Evolutionary conservation across 2,888 invertebrate genomes (phyloP).

Genomic region (Drosophila multiciliata): DNA sequence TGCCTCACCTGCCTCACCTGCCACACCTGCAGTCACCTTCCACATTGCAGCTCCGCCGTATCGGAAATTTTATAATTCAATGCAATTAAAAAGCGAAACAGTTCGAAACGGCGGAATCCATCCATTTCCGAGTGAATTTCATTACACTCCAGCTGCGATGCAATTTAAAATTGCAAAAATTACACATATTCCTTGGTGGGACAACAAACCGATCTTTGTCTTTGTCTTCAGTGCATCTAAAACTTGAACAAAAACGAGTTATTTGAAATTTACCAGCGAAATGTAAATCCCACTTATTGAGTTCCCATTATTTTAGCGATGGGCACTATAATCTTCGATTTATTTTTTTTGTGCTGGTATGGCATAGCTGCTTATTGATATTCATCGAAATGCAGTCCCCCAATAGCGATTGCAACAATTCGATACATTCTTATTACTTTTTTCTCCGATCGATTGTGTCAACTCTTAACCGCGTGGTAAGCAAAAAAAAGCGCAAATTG

Average conservation of each 20-base stretch:
- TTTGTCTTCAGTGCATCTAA: neutral
- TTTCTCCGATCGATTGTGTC: too few relatives aligned
- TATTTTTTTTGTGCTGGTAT: too few relatives aligned
- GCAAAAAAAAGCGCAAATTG: too few relatives aligned
- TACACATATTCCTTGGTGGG: neutral
- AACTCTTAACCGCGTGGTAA: too few relatives aligned
- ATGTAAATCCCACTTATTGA: too few relatives aligned
- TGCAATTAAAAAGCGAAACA: conserved; percentile 62
- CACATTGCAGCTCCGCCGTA: conserved; percentile 11
- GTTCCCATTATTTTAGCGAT: too few relatives aligned
- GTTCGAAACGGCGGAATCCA: conserved; percentile 19
- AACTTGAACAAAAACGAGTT: neutral
- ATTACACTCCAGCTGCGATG: neutral
- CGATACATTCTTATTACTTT: too few relatives aligned
- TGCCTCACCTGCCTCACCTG: neutral
- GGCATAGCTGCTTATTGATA: too few relatives aligned
- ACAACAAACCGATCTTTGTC: neutral
- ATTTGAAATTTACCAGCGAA: too few relatives aligned
- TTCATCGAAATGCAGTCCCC: too few relatives aligned
- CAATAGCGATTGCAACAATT: too few relatives aligned
- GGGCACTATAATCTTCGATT: too few relatives aligned
- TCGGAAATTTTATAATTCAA: conserved; percentile 56
- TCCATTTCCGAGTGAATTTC: conserved; percentile 1
- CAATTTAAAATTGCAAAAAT: neutral
- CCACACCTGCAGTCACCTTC: neutral